Evolutionary conservation across 2,113 vertebrate genomes (phyloP), one percentile per base, ranked within the genome.

Genomic region (Pimephales promelas): DNA sequence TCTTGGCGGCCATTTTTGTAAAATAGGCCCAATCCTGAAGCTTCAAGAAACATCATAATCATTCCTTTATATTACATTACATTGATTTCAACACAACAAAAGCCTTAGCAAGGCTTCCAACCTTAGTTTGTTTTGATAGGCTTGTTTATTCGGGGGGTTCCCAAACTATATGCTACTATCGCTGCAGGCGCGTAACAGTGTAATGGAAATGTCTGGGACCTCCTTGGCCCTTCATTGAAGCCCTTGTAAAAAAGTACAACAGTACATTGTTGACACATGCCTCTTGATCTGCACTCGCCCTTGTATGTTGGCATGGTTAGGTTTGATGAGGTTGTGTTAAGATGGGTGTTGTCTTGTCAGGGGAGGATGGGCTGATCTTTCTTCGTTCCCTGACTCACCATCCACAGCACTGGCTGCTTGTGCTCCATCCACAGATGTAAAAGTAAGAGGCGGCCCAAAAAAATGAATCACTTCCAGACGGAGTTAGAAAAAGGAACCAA

Each of bases 191-290:
- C 56, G 43, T 78, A 43, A 43, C 43, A 56, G 83, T 76, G 81
- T 85, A 68, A 89, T 85, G 84, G 86, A 88, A 89, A 88, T 75
- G 47, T 86, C 84, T 84, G 81, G 54, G 40, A 80, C 74, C 74
- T 84, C 61, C 86, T 66, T 61, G 62, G 72, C 77, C 84, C 22
- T 84, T 45, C 64, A 73, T 84, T 78, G 36, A 79, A 83, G 75
- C 26, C 74, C 59, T 83, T 81, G 66, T 75, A 83, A 72, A 85
- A 78, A 11, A 81, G 80, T 71, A 87, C 13, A 87, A 62, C 73
- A 47, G 83, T 78, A 61, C 74, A 72, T 52, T 88, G 87, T 88
- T 73, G 57, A 83, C 83, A 85, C 89, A 86, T 20, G 86, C 36
- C 77, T 62, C 75, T 34, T 24, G 62, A 57, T 81, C 79, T 71